Conservation (phyloP, 2,113 vertebrate species). For the Halcyon senegalensis region DNA sequence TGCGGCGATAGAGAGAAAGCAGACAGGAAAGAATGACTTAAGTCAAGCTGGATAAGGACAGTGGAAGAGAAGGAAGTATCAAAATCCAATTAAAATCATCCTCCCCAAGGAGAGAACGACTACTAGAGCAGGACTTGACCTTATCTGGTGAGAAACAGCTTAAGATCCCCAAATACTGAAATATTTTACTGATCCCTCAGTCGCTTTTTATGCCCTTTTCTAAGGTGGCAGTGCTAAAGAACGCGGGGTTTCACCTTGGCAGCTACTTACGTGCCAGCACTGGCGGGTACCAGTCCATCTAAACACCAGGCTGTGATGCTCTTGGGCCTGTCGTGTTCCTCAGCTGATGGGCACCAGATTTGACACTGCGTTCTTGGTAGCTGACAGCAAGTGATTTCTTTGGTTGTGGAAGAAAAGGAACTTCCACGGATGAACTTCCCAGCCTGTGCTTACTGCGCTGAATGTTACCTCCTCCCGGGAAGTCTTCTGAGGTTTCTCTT, state of each 20-base stretch:
- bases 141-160: neutral
- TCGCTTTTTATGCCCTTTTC: neutral
- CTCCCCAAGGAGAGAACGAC: neutral
- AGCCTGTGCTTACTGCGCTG: neutral
- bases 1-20: neutral
- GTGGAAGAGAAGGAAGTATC: neutral
- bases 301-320: neutral
- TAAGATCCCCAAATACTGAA: neutral
- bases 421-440: neutral
- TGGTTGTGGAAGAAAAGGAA: neutral
- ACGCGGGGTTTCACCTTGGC: neutral
- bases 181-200: neutral
- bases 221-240: neutral
- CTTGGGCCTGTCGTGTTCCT: neutral
- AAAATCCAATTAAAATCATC: neutral
- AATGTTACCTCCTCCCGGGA: neutral
- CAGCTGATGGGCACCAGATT: neutral
- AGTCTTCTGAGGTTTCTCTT: neutral
- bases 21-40: neutral
- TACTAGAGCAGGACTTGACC: neutral
- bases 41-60: neutral
- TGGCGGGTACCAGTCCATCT: neutral
- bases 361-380: neutral
- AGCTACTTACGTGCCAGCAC: accelerated
- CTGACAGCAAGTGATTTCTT: neutral